A percentile compares a stretch with the other conserved stretches of the same genome.
Evolutionary conservation across 2,113 vertebrate genomes (phyloP).

Genomic region (Apodemus speciosus): DNA sequence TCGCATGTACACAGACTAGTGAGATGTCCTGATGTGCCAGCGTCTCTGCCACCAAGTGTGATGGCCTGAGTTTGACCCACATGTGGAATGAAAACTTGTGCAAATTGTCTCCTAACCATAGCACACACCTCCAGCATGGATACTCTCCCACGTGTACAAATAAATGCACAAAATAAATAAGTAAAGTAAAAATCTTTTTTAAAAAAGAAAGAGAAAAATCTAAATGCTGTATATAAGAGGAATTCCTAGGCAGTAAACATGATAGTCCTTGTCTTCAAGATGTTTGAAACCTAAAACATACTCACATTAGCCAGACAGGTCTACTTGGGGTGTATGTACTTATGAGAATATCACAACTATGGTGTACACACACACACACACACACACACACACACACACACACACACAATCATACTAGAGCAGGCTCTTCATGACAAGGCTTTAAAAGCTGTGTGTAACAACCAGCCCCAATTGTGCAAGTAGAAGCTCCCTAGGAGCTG

Average conservation of each 20-base stretch:
- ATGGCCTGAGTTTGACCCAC: neutral
- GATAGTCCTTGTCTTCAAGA: neutral
- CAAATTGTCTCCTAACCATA: neutral
- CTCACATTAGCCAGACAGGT: neutral
- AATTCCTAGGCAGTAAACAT: neutral
- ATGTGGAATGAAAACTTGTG: neutral
- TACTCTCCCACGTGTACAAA: neutral
- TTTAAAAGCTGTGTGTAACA: neutral
- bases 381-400: neutral
- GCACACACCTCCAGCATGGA: neutral
- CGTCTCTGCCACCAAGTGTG: neutral
- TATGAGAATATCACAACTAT: rapidly evolving
- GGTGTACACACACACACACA: neutral
- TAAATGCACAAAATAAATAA: neutral
- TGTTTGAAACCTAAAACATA: neutral
- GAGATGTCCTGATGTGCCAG: neutral
- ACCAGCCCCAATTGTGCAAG: neutral
- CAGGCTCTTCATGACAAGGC: neutral
- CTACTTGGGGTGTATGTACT: no score
- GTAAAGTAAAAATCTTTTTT: neutral
- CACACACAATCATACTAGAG: neutral
- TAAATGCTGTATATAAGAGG: neutral
- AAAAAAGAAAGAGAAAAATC: neutral
- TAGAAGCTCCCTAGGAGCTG: neutral
- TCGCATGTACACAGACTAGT: neutral